phyloP scores from a whole-genome alignment of 2,113 vertebrate genomes.

The Alectura lathami region DNA sequence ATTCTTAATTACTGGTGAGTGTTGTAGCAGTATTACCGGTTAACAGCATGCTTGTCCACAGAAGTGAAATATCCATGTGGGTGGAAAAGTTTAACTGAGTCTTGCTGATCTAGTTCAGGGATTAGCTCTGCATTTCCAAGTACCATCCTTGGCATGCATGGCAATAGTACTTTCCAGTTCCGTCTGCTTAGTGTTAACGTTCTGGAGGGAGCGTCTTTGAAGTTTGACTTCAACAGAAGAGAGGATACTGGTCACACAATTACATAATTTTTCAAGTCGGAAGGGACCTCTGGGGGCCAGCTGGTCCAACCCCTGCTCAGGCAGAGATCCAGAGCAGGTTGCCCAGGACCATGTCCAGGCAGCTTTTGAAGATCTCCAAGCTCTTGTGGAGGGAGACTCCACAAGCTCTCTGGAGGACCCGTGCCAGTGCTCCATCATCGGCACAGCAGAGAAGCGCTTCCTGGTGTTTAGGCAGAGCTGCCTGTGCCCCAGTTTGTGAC shows the following conservation, averaged over 20 bases:
- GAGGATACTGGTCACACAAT: neutral
- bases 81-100: neutral
- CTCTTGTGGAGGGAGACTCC: neutral
- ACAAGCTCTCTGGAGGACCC: neutral
- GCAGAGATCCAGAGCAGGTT: neutral
- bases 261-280: too few relatives aligned
- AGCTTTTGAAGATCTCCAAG: neutral
- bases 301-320: neutral
- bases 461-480: neutral
- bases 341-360: too few relatives aligned
- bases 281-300: neutral
- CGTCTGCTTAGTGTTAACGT: neutral
- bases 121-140: neutral
- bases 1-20: neutral
- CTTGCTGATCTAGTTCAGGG: neutral
- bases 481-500: neutral
- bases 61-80: neutral
- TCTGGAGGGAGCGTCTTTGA: neutral
- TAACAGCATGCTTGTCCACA: neutral
- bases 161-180: neutral
- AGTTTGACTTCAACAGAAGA: neutral
- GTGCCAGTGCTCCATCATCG: neutral
- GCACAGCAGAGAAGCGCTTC: neutral
- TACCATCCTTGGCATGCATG: accelerated
- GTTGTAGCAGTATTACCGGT: neutral